A percentile compares a stretch with the other conserved stretches of the same genome.
phyloP scores from a whole-genome alignment of 2,888 invertebrate species.

The Itoplectis maculator region DNA sequence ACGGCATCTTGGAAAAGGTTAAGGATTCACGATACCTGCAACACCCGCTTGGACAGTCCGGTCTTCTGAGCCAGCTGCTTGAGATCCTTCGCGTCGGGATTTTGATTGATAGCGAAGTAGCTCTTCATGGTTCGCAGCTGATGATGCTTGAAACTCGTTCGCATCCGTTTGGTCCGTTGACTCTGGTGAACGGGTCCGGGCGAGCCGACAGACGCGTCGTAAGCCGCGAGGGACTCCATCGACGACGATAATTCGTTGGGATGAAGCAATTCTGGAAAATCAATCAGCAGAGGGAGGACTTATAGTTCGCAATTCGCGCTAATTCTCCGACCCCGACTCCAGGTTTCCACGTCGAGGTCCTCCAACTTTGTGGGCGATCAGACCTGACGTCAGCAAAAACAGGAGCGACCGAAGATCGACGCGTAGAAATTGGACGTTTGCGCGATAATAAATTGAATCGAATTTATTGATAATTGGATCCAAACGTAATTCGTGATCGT shows the following conservation, averaged over 20 bases:
- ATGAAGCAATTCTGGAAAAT: slow-evolving; percentile 89
- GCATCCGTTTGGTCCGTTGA: slow-evolving; percentile 96
- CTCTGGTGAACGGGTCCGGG: slow-evolving; percentile 88
- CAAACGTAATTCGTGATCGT: slow-evolving; percentile 46
- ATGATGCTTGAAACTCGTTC: slow-evolving; percentile 99
- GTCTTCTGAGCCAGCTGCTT: slow-evolving; percentile 99
- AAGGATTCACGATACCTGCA: slow-evolving; percentile 91
- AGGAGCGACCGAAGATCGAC: slow-evolving; percentile 38
- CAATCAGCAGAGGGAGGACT: neutral
- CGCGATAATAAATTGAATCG: slow-evolving; percentile 58
- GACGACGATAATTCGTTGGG: slow-evolving; percentile 91
- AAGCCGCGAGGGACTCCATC: slow-evolving; percentile 91
- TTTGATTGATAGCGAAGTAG: slow-evolving; percentile 99
- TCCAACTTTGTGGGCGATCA: slow-evolving; percentile 14
- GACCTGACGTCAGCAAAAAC: neutral
- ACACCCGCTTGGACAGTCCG: slow-evolving; percentile 97
- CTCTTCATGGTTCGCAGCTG: slow-evolving; percentile 99
- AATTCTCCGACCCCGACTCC: slow-evolving; percentile 13
- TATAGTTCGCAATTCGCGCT: slow-evolving; percentile 1
- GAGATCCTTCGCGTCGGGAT: slow-evolving; percentile 99
- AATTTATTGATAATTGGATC: slow-evolving; percentile 64
- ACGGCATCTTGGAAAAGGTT: neutral
- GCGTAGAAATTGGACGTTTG: slow-evolving; percentile 51
- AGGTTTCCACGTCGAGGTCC: neutral
- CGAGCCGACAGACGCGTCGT: slow-evolving; percentile 90